Conservation (phyloP, 2,888 invertebrate species). For the Harpalus rubripes region DNA sequence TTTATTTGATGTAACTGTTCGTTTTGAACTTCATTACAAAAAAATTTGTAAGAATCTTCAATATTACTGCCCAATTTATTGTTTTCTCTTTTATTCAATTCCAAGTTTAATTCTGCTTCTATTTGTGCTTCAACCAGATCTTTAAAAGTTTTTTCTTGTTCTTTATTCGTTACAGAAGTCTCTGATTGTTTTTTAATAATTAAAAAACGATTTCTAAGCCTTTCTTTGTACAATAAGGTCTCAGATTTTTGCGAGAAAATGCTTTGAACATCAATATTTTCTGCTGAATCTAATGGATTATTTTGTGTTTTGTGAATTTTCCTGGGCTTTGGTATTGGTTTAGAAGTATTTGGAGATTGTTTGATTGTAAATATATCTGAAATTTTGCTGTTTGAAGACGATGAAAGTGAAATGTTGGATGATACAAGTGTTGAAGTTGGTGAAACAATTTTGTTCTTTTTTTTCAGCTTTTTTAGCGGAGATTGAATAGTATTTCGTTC, state of each 20-base stretch:
- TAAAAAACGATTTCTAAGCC: conserved; percentile 75
- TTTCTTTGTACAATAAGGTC: conserved; percentile 75
- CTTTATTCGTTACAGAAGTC: conserved; percentile 70
- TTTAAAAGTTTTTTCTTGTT: conserved; percentile 68
- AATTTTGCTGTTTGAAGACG: conserved; percentile 60
- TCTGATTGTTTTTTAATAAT: conserved; percentile 75
- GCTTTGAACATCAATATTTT: conserved; percentile 67
- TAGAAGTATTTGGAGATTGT: conserved; percentile 3
- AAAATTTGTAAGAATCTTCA: conserved; percentile 68
- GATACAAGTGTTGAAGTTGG: conserved; percentile 31
- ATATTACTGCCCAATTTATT: conserved; percentile 68
- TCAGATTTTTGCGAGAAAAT: conserved; percentile 71
- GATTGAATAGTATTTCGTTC: conserved; percentile 45
- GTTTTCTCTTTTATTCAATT: conserved; percentile 68
- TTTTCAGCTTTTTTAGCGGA: conserved; percentile 54
- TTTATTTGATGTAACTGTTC: conserved; percentile 29
- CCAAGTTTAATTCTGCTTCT: conserved; percentile 71
- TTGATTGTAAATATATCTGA: conserved; percentile 69
- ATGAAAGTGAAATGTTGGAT: conserved; percentile 41
- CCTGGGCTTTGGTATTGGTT: conserved; percentile 29
- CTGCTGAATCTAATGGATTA: conserved; percentile 68
- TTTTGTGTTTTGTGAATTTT: conserved; percentile 67
- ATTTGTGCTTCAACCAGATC: conserved; percentile 71
- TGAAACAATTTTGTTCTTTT: conserved; percentile 56
- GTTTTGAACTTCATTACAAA: conserved; percentile 67